phyloP scores from a whole-genome alignment of 1,140 invertebrate genomes.

The Arion vulgaris region DNA sequence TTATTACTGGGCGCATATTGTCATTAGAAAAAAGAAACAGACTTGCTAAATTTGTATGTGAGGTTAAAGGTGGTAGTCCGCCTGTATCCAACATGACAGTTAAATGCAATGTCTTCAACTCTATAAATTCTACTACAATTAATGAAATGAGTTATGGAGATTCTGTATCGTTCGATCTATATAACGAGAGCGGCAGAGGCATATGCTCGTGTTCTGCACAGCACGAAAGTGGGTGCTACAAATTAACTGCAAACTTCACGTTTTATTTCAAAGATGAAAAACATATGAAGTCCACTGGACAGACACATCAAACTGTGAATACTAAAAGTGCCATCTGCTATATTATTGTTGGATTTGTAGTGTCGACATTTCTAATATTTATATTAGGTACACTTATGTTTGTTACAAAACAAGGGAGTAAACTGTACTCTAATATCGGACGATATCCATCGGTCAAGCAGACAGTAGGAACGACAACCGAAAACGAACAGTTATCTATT shows the following conservation, averaged over 20 bases:
- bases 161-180: background rate
- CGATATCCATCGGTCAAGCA: background rate
- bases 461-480: too few relatives aligned
- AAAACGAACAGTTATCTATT: too few relatives aligned
- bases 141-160: too few relatives aligned
- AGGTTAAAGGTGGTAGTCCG: too few relatives aligned
- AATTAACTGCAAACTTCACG: background rate
- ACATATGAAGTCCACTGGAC: background rate
- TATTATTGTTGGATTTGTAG: background rate
- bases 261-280: background rate
- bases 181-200: background rate
- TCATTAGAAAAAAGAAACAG: too few relatives aligned
- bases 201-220: background rate
- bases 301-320: background rate
- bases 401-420: background rate
- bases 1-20: too few relatives aligned
- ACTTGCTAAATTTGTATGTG: too few relatives aligned
- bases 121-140: too few relatives aligned
- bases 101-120: too few relatives aligned
- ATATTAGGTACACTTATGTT: background rate
- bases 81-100: too few relatives aligned
- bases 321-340: background rate
- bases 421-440: background rate
- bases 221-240: background rate
- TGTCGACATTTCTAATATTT: background rate